phyloP scores from a whole-genome alignment of 1,140 invertebrate genomes.

The Dysdera silvatica region DNA sequence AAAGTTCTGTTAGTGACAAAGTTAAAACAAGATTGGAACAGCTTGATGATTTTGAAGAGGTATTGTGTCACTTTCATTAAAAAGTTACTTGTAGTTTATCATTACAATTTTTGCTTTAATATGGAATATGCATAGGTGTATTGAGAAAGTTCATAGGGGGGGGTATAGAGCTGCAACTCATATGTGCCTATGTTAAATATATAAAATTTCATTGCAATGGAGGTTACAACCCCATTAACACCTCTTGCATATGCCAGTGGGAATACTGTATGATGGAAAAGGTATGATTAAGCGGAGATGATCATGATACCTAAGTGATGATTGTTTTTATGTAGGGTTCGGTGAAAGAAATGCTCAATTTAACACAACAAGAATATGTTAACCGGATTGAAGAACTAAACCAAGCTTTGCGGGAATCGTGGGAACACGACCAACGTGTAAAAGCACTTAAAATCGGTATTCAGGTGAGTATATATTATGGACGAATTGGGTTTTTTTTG shows the following conservation, averaged over 20 bases:
- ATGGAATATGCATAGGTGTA: no score
- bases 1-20: constrained; percentile 72
- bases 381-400: constrained; percentile 79
- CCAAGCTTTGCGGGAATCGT: constrained; percentile 75
- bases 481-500: neutral
- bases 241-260: no score
- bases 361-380: constrained; percentile 87
- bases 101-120: neutral
- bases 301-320: no score
- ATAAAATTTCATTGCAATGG: no score
- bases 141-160: no score
- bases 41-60: constrained; percentile 88
- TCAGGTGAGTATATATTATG: constrained; percentile 51
- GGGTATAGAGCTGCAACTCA: no score
- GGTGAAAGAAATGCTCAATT: constrained; percentile 68
- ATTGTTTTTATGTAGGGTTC: constrained; percentile 42
- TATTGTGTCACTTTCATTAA: constrained; percentile 46
- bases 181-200: no score
- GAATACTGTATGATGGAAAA: no score
- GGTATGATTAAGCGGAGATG: constrained; percentile 16
- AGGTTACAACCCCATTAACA: no score
- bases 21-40: constrained; percentile 85
- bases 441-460: constrained; percentile 94
- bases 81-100: neutral
- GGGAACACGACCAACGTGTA: constrained; percentile 87